phyloP scores from a whole-genome alignment of 1,140 invertebrate genomes.

The Eurosta solidaginis region DNA sequence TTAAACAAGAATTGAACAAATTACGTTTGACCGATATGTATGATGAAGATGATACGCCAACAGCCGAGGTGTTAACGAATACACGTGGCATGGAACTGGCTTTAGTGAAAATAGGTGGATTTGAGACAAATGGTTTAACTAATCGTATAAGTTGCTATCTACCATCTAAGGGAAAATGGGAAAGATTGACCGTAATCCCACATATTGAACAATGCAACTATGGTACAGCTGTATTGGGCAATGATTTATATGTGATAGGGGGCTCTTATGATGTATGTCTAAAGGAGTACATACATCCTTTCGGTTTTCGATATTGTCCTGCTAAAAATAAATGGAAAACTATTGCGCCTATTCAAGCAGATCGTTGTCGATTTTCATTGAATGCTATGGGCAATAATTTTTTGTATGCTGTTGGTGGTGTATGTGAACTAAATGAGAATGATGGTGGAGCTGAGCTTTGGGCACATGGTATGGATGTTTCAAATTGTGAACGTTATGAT shows the following conservation, averaged over 20 bases:
- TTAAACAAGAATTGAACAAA: neutral
- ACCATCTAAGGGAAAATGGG: constrained; percentile 66
- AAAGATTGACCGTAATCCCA: constrained; percentile 71
- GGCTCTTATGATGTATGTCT: constrained; percentile 76
- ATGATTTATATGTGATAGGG: constrained; percentile 76
- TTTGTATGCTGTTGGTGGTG: constrained; percentile 73
- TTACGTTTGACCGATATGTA: neutral
- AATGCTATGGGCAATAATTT: constrained; percentile 66
- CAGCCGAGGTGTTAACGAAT: constrained; percentile 56
- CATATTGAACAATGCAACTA: constrained; percentile 79
- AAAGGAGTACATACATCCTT: constrained; percentile 72
- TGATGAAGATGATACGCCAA: constrained; percentile 23
- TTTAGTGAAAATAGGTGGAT: constrained; percentile 73
- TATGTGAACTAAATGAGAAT: constrained; percentile 63
- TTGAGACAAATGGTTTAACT: constrained; percentile 72
- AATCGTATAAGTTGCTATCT: constrained; percentile 75
- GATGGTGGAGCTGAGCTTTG: constrained; percentile 53
- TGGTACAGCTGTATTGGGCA: constrained; percentile 72
- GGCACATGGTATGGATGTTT: constrained; percentile 59
- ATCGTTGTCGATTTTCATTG: constrained; percentile 73
- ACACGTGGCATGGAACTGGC: constrained; percentile 72
- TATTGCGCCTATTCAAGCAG: constrained; percentile 71
- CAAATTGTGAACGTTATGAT: constrained; percentile 70
- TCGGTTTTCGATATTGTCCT: constrained; percentile 74
- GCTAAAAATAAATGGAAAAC: constrained; percentile 70